Percentiles rank a stretch among this genome's conserved stretches.
Conservation (phyloP, 1,140 invertebrate genomes). For the Rhizoglyphus robini region DNA sequence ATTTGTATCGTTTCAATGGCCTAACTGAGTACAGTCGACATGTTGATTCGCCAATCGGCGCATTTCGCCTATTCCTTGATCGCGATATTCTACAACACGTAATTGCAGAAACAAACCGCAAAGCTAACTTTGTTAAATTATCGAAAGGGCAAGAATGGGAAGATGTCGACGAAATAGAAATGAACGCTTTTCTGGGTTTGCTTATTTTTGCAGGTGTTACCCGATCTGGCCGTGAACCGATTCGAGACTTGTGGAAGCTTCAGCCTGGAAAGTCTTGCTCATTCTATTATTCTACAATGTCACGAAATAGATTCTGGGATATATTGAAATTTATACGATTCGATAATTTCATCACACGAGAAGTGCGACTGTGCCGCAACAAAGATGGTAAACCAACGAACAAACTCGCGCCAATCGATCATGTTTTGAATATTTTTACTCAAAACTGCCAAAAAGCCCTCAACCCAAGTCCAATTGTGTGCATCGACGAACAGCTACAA, state of each 20-base stretch:
- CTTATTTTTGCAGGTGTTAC: neutral
- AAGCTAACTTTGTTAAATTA: neutral
- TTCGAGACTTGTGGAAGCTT: neutral
- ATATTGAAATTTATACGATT: neutral
- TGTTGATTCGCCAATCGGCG: neutral
- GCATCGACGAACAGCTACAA: slow-evolving; percentile 22
- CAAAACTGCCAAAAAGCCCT: slow-evolving; percentile 22
- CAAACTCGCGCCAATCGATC: neutral
- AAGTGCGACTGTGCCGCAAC: neutral
- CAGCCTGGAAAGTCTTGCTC: neutral
- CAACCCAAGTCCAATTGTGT: slow-evolving; percentile 16
- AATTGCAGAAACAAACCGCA: neutral
- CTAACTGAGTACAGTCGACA: neutral
- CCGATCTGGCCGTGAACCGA: neutral
- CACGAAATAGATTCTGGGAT: neutral
- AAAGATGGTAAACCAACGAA: neutral
- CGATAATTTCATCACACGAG: neutral
- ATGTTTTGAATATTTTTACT: slow-evolving; percentile 17
- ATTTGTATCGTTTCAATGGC: neutral
- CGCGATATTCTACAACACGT: neutral
- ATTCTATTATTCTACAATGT: neutral
- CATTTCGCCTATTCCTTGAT: neutral
- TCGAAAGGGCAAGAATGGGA: neutral
- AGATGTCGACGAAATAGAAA: neutral
- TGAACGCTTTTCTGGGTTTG: neutral